A percentile compares a stretch with the other conserved stretches of the same genome.
Conservation (phyloP, 2,888 invertebrate species). For the Cylindroiulus punctatus region DNA sequence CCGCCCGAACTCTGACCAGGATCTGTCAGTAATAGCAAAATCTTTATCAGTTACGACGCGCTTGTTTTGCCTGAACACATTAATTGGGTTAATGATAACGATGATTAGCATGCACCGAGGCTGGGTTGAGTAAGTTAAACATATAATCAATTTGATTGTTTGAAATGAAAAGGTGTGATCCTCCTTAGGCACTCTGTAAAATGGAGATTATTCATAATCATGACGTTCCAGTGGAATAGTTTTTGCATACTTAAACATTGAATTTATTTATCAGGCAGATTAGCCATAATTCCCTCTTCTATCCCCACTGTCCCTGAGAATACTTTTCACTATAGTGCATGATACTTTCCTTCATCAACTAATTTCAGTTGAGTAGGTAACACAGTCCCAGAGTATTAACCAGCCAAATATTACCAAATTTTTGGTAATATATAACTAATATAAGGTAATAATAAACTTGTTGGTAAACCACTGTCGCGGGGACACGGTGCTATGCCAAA, state of each 20-base stretch:
- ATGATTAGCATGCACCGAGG: neutral
- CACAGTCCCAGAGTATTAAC: neutral
- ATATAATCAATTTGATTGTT: neutral
- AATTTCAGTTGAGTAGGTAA: neutral
- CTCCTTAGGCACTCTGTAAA: neutral
- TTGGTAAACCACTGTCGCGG: neutral
- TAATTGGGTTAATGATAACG: slow-evolving; percentile 10
- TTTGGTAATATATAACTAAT: no score
- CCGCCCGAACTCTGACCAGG: neutral
- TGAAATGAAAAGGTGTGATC: neutral
- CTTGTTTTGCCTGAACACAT: slow-evolving; percentile 40
- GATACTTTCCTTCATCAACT: neutral
- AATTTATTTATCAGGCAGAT: neutral
- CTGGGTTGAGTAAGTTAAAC: neutral
- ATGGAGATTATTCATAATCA: neutral
- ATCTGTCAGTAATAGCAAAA: neutral
- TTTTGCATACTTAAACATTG: neutral
- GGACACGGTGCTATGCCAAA: neutral
- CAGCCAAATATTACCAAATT: no score
- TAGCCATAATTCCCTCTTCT: neutral
- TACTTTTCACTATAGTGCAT: neutral
- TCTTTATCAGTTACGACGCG: neutral
- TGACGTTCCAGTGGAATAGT: neutral
- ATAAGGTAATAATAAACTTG: no score
- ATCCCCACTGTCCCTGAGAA: neutral